phyloP scores from a whole-genome alignment of 2,888 invertebrate species.

The Apamea monoglypha region DNA sequence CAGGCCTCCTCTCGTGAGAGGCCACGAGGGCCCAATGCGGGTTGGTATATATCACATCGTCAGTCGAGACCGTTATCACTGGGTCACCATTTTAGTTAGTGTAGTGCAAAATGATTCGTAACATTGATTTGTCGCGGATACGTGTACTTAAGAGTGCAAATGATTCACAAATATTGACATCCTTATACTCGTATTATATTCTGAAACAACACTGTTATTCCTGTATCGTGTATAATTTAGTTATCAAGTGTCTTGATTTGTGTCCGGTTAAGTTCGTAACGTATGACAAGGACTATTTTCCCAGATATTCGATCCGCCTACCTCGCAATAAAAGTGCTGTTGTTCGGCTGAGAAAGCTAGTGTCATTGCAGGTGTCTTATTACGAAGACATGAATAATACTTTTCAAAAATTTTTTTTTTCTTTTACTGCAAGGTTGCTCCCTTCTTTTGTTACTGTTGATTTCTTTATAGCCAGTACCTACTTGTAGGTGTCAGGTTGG shows the following conservation, averaged over 20 bases:
- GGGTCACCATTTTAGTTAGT: background rate
- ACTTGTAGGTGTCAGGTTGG: background rate
- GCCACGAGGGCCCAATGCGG: background rate
- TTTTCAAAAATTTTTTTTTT: conserved; percentile 7
- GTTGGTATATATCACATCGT: background rate
- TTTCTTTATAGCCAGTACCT: background rate
- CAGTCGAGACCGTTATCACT: background rate
- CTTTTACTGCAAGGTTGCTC: background rate
- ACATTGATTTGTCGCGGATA: conserved; percentile 25
- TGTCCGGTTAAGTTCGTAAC: background rate
- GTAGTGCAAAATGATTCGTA: background rate
- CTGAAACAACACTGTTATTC: background rate
- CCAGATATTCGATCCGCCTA: conserved; percentile 26
- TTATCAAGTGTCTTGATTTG: background rate
- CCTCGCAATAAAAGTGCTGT: conserved; percentile 8
- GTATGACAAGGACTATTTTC: background rate
- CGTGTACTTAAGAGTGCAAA: conserved; percentile 8
- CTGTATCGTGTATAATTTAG: background rate
- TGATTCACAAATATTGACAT: conserved; percentile 12
- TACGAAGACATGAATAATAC: conserved; percentile 14
- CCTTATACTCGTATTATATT: background rate
- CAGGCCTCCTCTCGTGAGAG: background rate
- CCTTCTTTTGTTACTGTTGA: conserved; percentile 10
- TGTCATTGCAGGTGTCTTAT: conserved; percentile 7
- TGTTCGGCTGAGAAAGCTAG: conserved; percentile 9